Conservation (phyloP, 2,113 vertebrate genomes). For the Phylloscopus trochiloides region DNA sequence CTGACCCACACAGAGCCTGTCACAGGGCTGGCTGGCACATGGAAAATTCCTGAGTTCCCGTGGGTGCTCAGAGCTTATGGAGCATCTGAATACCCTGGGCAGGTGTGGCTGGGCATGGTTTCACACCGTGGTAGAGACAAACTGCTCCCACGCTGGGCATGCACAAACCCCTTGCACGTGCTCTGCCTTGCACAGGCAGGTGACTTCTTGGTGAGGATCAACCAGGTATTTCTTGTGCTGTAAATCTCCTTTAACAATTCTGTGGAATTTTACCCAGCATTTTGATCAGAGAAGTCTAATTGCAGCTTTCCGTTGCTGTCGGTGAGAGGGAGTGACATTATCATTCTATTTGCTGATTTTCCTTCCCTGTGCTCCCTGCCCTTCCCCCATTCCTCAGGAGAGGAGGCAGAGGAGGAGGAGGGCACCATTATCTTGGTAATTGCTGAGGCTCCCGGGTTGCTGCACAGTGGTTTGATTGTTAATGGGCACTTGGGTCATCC, state of each 20-base stretch:
- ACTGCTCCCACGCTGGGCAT: not conserved
- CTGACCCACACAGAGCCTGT: not conserved
- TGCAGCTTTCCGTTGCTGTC: constrained; percentile 42
- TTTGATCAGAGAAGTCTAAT: constrained; percentile 54
- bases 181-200: not conserved
- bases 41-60: rapidly evolving
- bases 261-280: not conserved
- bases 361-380: not conserved
- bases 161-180: not conserved
- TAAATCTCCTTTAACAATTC: not conserved
- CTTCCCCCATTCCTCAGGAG: constrained; percentile 48
- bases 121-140: rapidly evolving
- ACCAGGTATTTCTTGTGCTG: not conserved
- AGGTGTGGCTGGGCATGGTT: rapidly evolving
- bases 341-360: constrained; percentile 59
- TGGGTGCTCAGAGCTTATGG: not conserved
- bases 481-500: constrained; percentile 69
- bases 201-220: not conserved
- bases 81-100: not conserved
- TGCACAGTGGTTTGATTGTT: constrained; percentile 71
- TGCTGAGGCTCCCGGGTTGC: constrained; percentile 66
- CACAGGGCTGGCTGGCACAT: not conserved
- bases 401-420: constrained; percentile 61
- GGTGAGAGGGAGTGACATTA: constrained; percentile 50
- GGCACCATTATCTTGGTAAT: constrained; percentile 69